Percentiles rank a stretch among this genome's conserved stretches.
Evolutionary conservation across 1,140 invertebrate species (phyloP).

Genomic region (Sarcophaga bullata): DNA sequence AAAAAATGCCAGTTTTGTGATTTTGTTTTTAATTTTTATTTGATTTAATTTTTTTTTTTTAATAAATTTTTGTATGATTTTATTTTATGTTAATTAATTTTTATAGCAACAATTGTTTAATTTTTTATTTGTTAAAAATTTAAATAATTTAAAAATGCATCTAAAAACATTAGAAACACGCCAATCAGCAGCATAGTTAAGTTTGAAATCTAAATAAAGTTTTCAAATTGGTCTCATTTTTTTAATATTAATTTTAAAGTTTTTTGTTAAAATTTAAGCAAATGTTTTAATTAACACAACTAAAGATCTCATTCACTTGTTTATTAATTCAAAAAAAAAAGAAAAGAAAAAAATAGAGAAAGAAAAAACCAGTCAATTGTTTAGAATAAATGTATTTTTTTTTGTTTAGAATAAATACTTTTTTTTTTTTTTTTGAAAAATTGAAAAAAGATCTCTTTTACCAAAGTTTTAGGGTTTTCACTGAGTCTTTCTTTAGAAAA

Average conservation of each 20-base stretch:
- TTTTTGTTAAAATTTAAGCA: constrained; percentile 29
- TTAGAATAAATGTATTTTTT: too few species aligned
- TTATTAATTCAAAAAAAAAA: neutral
- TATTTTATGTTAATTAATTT: constrained; percentile 38
- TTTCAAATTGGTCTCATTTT: constrained; percentile 38
- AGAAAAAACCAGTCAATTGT: too few species aligned
- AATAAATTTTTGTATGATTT: neutral
- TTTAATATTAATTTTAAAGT: neutral
- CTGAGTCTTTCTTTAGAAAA: neutral
- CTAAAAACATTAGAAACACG: neutral
- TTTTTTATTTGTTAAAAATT: constrained; percentile 33
- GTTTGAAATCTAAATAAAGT: constrained; percentile 35
- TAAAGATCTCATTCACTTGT: constrained; percentile 32
- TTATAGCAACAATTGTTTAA: constrained; percentile 26
- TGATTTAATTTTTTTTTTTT: constrained; percentile 29
- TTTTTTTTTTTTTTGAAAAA: constrained; percentile 22
- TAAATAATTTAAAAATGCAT: neutral
- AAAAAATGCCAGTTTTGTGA: constrained; percentile 24
- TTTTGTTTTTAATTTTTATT: constrained; percentile 26
- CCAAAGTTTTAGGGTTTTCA: constrained; percentile 22
- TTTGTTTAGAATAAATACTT: too few species aligned
- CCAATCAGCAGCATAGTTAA: neutral
- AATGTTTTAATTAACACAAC: constrained; percentile 10
- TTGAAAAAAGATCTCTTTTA: constrained; percentile 25
- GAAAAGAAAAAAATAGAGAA: constrained; percentile 19